These are phyloP conservation scores for Pachydiplax longipennis DNA, from an alignment of 2,888 invertebrate genomes.

Conservation along the genomic window DNA sequence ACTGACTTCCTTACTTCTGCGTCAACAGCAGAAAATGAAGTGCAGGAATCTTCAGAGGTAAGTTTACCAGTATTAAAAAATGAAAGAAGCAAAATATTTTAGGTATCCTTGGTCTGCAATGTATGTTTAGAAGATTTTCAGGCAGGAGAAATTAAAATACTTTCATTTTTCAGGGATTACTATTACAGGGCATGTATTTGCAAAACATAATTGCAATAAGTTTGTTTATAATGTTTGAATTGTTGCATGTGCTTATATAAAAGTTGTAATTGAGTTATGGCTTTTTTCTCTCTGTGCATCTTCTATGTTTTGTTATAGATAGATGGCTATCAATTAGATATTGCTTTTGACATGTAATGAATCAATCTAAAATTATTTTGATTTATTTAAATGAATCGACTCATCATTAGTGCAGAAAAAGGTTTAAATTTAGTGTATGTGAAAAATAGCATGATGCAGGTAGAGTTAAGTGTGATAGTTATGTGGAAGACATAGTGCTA, in stretches of 20 bases:
- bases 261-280: neutral
- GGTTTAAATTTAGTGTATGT: no score
- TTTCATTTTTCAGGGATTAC: neutral
- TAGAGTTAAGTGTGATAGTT: no score
- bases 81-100: conserved; percentile 49
- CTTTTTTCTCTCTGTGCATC: neutral
- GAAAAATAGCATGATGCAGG: no score
- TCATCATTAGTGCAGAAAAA: no score
- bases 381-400: no score
- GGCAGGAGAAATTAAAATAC: neutral
- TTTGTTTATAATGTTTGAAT: neutral
- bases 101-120: neutral
- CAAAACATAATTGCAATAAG: neutral
- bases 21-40: conserved; percentile 50
- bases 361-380: no score
- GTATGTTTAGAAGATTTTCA: conserved; percentile 10
- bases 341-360: neutral
- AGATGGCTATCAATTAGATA: neutral
- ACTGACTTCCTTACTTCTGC: conserved; percentile 65
- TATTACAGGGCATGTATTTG: neutral
- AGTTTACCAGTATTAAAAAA: neutral
- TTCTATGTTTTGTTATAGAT: neutral
- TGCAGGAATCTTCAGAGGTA: conserved; percentile 37
- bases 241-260: neutral
- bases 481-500: no score